Evolutionary conservation across 1,140 invertebrate species (phyloP).

Genomic region (Eriocheir sinensis): DNA sequence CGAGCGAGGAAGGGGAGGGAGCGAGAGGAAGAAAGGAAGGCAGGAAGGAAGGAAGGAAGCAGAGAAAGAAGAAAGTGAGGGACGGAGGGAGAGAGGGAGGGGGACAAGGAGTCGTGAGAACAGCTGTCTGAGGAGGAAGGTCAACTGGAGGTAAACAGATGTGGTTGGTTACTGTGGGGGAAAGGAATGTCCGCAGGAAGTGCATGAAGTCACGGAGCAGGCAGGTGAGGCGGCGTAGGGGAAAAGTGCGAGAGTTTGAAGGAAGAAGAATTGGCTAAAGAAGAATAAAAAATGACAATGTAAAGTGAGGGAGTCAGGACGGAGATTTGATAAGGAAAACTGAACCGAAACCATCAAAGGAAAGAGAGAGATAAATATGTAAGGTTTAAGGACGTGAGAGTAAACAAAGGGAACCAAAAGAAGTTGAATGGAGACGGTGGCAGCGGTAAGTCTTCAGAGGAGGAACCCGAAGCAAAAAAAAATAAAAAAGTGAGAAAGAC

Average conservation of each 20-base stretch:
- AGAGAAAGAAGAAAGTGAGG: not conserved
- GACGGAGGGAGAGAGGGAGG: no score
- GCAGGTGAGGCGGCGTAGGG: no score
- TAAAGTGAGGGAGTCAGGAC: not conserved
- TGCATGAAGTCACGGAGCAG: not conserved
- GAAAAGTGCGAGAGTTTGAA: not conserved
- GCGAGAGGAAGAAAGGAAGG: not conserved
- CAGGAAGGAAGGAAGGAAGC: not conserved
- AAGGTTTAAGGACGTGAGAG: no score
- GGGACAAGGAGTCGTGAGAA: not conserved
- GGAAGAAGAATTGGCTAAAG: not conserved
- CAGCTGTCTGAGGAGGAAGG: not conserved
- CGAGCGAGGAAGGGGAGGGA: not conserved
- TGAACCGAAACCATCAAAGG: no score
- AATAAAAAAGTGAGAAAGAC: not conserved
- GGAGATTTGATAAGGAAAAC: no score
- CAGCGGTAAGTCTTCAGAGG: no score
- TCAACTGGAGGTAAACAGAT: not conserved
- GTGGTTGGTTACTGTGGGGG: not conserved
- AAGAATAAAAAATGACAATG: no score
- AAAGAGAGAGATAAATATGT: no score
- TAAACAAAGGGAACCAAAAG: no score
- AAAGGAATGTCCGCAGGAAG: slow-evolving; percentile 21
- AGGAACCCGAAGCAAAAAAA: no score
- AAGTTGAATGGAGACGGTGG: no score